These are phyloP conservation scores for Anseranas semipalmata DNA, from an alignment of 2,113 vertebrate genomes.

Conservation along the genomic window DNA sequence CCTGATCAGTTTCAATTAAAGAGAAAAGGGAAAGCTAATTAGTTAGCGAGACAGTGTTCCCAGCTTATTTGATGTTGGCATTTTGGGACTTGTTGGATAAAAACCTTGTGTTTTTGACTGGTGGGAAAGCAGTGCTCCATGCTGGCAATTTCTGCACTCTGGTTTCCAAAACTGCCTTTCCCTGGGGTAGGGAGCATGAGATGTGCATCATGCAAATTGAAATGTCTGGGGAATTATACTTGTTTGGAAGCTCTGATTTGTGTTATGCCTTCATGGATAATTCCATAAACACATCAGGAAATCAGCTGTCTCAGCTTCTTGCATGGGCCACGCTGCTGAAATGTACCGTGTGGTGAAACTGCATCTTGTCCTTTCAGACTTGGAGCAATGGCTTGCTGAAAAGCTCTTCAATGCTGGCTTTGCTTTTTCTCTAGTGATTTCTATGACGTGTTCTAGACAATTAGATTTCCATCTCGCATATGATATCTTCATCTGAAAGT, in stretches of 20 bases:
- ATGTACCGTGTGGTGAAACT: neutral
- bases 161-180: neutral
- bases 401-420: neutral
- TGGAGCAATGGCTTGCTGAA: neutral
- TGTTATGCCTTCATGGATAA: accelerated
- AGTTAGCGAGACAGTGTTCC: neutral
- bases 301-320: neutral
- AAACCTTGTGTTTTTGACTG: neutral
- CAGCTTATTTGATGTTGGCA: neutral
- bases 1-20: neutral
- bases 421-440: neutral
- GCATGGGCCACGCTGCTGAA: accelerated
- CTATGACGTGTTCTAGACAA: neutral
- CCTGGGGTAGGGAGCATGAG: accelerated
- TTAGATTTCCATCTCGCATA: neutral
- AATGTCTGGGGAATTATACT: neutral
- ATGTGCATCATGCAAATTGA: accelerated
- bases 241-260: neutral
- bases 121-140: neutral
- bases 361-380: neutral
- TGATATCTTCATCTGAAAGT: neutral
- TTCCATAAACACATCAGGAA: neutral
- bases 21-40: neutral
- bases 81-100: neutral
- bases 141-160: neutral